These are phyloP conservation scores for Drosophila robusta DNA, from an alignment of 2,888 invertebrate species.

Conservation along the genomic window DNA sequence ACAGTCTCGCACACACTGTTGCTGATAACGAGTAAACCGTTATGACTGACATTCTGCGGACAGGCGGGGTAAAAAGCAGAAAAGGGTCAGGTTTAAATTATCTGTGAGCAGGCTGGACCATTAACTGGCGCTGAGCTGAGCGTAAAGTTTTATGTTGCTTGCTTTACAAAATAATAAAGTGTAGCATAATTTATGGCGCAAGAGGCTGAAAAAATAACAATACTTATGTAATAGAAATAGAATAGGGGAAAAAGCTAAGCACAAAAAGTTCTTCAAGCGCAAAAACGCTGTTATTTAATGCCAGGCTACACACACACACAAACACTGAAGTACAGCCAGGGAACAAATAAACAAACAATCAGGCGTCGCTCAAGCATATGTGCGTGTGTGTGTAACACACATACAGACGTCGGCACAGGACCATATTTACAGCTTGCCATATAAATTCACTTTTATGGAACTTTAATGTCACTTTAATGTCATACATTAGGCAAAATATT, in stretches of 20 bases:
- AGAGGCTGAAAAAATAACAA: constrained; percentile 19
- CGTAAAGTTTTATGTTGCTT: constrained; percentile 51
- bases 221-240: constrained; percentile 22
- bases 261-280: constrained; percentile 56
- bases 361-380: constrained; percentile 25
- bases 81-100: constrained; percentile 44
- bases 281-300: constrained; percentile 62
- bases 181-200: constrained; percentile 59
- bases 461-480: constrained; percentile 72
- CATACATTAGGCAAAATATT: constrained; percentile 47
- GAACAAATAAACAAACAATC: constrained; percentile 72
- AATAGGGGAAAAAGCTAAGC: constrained; percentile 13
- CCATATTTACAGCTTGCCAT: constrained; percentile 41
- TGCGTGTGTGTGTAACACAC: not conserved
- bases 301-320: constrained; percentile 28
- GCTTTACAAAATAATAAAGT: constrained; percentile 58
- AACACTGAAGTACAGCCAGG: constrained; percentile 3
- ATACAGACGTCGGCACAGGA: constrained; percentile 7
- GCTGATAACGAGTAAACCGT: constrained; percentile 36
- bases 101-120: constrained; percentile 30
- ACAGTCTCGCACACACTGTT: constrained; percentile 1
- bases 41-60: constrained; percentile 39
- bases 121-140: constrained; percentile 39
- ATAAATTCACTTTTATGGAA: constrained; percentile 65
- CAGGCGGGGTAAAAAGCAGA: not conserved